Conservation (phyloP, 2,797 vertebrate species). For the Urocyon cinereoargenteus region DNA sequence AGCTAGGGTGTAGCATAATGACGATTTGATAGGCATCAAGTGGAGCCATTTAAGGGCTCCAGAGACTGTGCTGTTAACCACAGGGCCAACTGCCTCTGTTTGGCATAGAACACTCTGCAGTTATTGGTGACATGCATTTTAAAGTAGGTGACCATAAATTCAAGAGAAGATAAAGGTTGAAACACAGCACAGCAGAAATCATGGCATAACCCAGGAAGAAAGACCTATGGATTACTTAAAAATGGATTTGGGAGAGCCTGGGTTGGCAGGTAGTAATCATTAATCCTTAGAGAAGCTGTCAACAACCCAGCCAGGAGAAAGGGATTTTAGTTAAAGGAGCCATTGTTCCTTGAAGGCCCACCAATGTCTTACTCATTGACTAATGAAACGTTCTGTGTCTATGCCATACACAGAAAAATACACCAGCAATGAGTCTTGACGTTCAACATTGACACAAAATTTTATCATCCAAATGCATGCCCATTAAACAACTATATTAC, state of each 20-base stretch:
- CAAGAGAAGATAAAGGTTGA: not conserved
- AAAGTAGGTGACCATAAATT: not conserved
- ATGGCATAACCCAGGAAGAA: not conserved
- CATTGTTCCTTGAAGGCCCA: not conserved
- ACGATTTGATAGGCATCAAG: not conserved
- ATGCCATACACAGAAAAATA: not conserved
- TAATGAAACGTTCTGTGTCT: not conserved
- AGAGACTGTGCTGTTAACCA: not conserved
- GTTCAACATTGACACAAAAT: not conserved
- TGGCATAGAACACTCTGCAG: not conserved
- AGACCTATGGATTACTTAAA: not conserved
- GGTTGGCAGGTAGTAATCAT: not conserved
- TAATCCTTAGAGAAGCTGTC: not conserved
- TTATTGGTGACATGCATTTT: not conserved
- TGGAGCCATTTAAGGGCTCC: not conserved
- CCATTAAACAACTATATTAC: not conserved
- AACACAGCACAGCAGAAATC: not conserved
- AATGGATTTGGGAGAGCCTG: not conserved
- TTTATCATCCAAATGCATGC: not conserved
- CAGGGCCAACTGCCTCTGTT: not conserved
- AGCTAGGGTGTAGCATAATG: not conserved
- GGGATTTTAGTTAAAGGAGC: not conserved
- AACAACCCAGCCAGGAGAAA: not conserved
- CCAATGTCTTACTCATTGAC: not conserved
- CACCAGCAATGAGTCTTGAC: not conserved